Conservation (phyloP, 2,797 vertebrate species). For the Girardinus metallicus region DNA sequence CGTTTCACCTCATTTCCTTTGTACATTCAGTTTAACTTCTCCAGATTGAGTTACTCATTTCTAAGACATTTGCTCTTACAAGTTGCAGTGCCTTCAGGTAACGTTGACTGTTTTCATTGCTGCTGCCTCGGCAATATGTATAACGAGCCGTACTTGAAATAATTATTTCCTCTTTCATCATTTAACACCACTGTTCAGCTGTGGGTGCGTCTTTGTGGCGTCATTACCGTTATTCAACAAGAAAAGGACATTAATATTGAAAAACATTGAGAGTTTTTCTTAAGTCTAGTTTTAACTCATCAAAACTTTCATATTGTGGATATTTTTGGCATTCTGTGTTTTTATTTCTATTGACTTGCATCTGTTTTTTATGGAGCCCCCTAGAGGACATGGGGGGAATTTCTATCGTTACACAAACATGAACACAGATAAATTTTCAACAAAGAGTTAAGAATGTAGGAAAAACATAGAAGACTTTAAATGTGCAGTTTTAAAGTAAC, state of each 20-base stretch:
- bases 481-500: too few relatives aligned
- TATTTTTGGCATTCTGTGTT: constrained; percentile 5
- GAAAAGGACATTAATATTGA: constrained; percentile 34
- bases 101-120: constrained; percentile 60
- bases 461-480: too few relatives aligned
- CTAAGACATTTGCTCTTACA: constrained; percentile 22
- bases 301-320: constrained; percentile 36
- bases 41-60: constrained; percentile 8
- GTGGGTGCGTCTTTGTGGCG: constrained; percentile 28
- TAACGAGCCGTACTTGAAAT: constrained; percentile 52
- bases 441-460: too few relatives aligned
- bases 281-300: constrained; percentile 32
- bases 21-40: constrained; percentile 14
- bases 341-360: constrained; percentile 1
- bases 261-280: constrained; percentile 11
- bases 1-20: constrained; percentile 33
- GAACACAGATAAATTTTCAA: too few relatives aligned
- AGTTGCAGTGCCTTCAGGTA: constrained; percentile 59
- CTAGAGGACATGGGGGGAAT: too few relatives aligned
- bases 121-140: constrained; percentile 61
- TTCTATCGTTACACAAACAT: too few relatives aligned
- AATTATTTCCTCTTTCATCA: constrained; percentile 47
- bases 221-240: constrained; percentile 32
- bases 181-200: constrained; percentile 43
- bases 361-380: not conserved